Base-by-base conservation (phyloP, 2,113 vertebrate species). In the Cavia porcellus region DNA sequence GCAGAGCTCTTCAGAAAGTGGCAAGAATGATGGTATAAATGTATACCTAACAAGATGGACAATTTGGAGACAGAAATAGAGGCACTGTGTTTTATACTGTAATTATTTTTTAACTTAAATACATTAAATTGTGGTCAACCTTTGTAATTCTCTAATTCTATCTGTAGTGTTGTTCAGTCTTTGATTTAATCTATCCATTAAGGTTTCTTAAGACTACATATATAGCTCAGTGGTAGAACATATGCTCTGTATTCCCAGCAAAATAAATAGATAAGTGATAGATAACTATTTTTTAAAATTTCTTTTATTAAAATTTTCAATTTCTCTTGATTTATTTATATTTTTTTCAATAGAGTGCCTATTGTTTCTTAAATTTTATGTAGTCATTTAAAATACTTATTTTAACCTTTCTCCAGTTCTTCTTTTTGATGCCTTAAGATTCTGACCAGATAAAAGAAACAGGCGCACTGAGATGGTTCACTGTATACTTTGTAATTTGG, bases 401-500 rank as follows among this genome's bases (percentile, higher is more conserved):
- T 86, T 74, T 4, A 14, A 0, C 55, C 17, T 87, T 50, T 42
- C 42, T 81, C n/a, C 64, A 24, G 64, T 59, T 74, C 0, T 70
- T 75, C 32, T 89, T 95, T 95, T 79, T 47, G 25, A 95, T 94
- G 28, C 15, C 22, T n/a, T 64, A 57, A 72, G 22, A 89, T 79
- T 80, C 55, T 89, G 8, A 72, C 24, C 8, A 62, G n/a, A 38
- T 4, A 59, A 55, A 35, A 80, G 14, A 83, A 91, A 77, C 3
- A 77, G 17, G 8, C 38, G 14, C 20, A 59, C 1, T 94, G 32
- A 10, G 7, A 83, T 96, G 81, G 89, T 85, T 72, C 45, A 82
- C 66, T 82, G 8, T 25, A 92, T 70, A 25, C 47, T 79, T n/a
- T 80, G 5, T 55, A 45, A 72, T 90, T 85, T 59, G 4, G 35